Percentiles rank a stretch among this genome's conserved stretches.
Conservation (phyloP, 2,888 invertebrate genomes). For the Pristionchus exspectatus region DNA sequence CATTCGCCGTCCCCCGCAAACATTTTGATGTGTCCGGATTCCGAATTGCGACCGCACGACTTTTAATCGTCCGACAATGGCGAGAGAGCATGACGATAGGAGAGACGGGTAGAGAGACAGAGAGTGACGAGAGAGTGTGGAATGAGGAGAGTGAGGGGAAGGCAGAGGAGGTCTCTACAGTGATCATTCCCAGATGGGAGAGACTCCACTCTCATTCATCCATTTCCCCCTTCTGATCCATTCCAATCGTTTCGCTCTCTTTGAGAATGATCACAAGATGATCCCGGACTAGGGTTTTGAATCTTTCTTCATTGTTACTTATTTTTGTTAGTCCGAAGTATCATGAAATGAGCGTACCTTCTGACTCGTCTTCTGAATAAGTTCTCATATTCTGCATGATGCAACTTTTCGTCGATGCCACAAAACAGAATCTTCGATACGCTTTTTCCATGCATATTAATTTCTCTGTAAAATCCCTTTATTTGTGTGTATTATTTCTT, state of each 20-base stretch:
- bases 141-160: background rate
- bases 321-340: too few species aligned
- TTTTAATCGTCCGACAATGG: slow-evolving; percentile 22
- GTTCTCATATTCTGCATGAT: too few species aligned
- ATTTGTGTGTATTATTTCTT: too few species aligned
- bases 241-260: background rate
- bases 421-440: too few species aligned
- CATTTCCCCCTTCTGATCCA: background rate
- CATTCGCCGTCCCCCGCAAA: slow-evolving; percentile 27
- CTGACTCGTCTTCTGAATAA: too few species aligned
- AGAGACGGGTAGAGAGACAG: background rate
- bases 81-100: slow-evolving; percentile 20
- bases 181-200: slow-evolving; percentile 36
- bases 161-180: background rate
- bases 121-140: background rate
- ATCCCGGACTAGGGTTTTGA: background rate
- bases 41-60: background rate
- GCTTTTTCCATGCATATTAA: too few species aligned
- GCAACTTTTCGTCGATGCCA: too few species aligned
- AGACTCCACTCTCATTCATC: background rate
- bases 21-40: slow-evolving; percentile 12
- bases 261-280: background rate
- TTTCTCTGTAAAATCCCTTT: too few species aligned
- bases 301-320: background rate
- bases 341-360: too few species aligned